Evolutionary conservation across 2,888 invertebrate species (phyloP).

Genomic region (Lasioglossum vierecki): DNA sequence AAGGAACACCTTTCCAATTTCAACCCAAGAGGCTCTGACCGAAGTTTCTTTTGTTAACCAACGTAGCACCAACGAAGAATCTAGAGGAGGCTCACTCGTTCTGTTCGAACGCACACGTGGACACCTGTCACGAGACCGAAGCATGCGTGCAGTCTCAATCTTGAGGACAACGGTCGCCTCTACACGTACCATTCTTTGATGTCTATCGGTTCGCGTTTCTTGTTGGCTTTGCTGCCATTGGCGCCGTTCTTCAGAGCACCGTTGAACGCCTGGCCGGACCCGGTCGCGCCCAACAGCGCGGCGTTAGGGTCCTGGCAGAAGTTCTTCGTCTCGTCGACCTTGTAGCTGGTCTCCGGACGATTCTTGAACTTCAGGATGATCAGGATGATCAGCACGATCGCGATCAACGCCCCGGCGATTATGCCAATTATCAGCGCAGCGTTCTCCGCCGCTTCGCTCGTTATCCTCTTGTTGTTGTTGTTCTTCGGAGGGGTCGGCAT

Average conservation of each 20-base stretch:
- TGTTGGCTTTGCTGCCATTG: conserved; percentile 84
- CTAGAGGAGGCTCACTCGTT: conserved; percentile 31
- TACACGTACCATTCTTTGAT: conserved; percentile 99
- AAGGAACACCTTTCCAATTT: not conserved
- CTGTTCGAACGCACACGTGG: conserved; percentile 4
- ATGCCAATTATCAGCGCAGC: conserved; percentile 93
- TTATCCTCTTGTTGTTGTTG: conserved; percentile 85
- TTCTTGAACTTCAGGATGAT: conserved; percentile 94
- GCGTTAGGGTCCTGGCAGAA: conserved; percentile 92
- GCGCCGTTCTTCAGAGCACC: conserved; percentile 79
- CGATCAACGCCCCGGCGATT: conserved; percentile 95
- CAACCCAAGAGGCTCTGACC: not conserved
- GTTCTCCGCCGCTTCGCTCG: conserved; percentile 89
- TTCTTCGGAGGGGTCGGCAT: conserved; percentile 81
- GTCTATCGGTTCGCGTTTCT: conserved; percentile 93
- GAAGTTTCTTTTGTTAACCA: not conserved
- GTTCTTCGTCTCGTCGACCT: conserved; percentile 93
- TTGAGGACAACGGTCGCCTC: conserved; percentile 67
- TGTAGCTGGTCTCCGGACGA: conserved; percentile 95
- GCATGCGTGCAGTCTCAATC: conserved; percentile 22
- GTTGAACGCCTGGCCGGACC: conserved; percentile 84
- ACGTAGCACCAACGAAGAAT: conserved; percentile 35
- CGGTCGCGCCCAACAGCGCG: conserved; percentile 87
- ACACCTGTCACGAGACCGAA: conserved; percentile 31
- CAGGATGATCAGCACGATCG: conserved; percentile 94